These are phyloP conservation scores for Myotis daubentonii DNA, from an alignment of 2,797 vertebrate genomes.

Conservation along the genomic window DNA sequence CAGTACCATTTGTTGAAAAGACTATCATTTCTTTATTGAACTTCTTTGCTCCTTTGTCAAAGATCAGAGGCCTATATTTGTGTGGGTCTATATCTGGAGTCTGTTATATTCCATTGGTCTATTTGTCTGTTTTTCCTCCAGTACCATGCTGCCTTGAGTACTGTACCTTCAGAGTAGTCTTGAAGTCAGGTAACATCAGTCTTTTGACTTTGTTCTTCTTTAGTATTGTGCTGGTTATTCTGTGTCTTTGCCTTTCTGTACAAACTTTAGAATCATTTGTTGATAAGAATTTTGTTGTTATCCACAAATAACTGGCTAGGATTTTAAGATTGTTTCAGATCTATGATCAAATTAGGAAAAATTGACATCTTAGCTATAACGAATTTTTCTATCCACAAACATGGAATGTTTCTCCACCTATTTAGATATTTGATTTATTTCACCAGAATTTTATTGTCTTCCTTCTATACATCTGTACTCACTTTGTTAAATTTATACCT, in stretches of 20 bases:
- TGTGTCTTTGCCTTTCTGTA: constrained; percentile 7
- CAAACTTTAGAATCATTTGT: neutral
- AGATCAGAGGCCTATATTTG: neutral
- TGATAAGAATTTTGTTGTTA: neutral
- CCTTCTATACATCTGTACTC: neutral
- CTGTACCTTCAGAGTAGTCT: neutral
- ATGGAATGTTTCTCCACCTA: neutral
- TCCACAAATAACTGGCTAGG: neutral
- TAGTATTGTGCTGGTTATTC: neutral
- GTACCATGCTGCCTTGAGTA: neutral
- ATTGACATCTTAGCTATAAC: neutral
- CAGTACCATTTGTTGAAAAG: neutral
- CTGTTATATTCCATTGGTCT: neutral
- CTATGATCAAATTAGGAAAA: neutral
- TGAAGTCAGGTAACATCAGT: neutral
- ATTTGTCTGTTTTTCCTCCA: neutral
- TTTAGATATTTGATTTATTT: constrained; percentile 22
- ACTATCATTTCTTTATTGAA: neutral
- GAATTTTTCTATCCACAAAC: neutral
- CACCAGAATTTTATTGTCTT: neutral
- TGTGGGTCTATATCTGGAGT: neutral
- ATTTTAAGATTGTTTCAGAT: too few species aligned
- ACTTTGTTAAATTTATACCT: neutral
- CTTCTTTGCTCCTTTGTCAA: constrained; percentile 33
- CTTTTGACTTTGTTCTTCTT: constrained; percentile 32